These are phyloP conservation scores for Manis pentadactyla DNA, from an alignment of 2,797 vertebrate genomes.

Conservation along the genomic window DNA sequence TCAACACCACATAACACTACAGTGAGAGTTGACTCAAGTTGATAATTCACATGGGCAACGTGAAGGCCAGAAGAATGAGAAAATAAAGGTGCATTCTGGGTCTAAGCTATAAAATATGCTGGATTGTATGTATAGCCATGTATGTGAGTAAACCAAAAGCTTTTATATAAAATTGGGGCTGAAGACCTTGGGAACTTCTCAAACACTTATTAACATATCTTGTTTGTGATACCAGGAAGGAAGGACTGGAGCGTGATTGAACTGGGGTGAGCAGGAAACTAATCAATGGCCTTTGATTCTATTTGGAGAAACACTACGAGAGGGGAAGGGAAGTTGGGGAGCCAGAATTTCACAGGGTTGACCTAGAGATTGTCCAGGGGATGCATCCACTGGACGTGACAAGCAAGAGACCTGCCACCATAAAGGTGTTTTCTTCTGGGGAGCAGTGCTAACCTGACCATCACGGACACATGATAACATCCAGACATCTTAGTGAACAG, in stretches of 20 bases:
- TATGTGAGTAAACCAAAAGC: background rate
- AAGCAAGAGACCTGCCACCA: background rate
- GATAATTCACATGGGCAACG: background rate
- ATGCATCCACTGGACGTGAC: background rate
- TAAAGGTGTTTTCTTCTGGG: background rate
- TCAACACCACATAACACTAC: too few species aligned
- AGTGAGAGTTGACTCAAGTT: background rate
- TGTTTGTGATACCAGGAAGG: background rate
- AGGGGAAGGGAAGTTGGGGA: background rate
- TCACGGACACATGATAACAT: background rate
- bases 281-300: background rate
- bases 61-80: background rate
- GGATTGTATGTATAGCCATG: too few species aligned
- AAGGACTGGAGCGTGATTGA: background rate
- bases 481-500: background rate
- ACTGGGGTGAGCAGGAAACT: rapidly evolving
- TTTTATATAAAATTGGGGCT: background rate
- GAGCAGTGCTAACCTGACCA: background rate
- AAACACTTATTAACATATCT: background rate
- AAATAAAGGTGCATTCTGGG: background rate
- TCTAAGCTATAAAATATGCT: background rate
- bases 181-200: background rate
- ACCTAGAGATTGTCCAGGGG: background rate
- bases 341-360: background rate
- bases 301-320: background rate